Evolutionary conservation across 2,888 invertebrate species (phyloP), one percentile per base, ranked within the genome.

Genomic region (Myopa testacea): DNA sequence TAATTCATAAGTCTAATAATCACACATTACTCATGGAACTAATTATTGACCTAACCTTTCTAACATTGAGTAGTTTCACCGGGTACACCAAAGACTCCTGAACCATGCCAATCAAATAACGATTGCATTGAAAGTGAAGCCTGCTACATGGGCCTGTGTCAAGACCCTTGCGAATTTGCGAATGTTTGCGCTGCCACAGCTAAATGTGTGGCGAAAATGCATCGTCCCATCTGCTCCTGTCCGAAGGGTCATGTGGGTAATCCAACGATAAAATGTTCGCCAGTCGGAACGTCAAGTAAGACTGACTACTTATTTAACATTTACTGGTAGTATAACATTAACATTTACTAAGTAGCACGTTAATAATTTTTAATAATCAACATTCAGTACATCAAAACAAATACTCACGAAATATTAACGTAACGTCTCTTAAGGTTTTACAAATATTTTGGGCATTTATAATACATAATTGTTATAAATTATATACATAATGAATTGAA

Each of bases 61-160:
- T 65, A 78, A 73, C 75, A 79, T 84, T 82, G 83, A 86, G 84
- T 92, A 94, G 94, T 93, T 91, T 91, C 93, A 88, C 92, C 93
- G 85, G 93, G 93, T 89, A 92, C 91, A 88, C 91, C 92, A 85
- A 94, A 93, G 90, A 92, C 92, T 88, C 94, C 93, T 85, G 94
- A 93, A 90, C 94, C 94, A 86, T 96, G 95, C 91, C 93, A 93
- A 90, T 93, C 94, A 88, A 94, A 95, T 90, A 93, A 93, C 87
- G 94, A 96, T 90, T 96, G 96, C 91, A 93, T 94, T 90, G 93
- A 94, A 87, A 93, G 92, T 83, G 94, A 95, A 91, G 94, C 95
- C 86, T 96, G 96, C 90, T 94, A 94, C 90, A 94, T 94, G 92
- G 94, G 93, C 85, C 90, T 93, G 84, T 96, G 95, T 90, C 93